Evolutionary conservation across 2,797 vertebrate genomes (phyloP).

Genomic region (Poliocrania exsul): DNA sequence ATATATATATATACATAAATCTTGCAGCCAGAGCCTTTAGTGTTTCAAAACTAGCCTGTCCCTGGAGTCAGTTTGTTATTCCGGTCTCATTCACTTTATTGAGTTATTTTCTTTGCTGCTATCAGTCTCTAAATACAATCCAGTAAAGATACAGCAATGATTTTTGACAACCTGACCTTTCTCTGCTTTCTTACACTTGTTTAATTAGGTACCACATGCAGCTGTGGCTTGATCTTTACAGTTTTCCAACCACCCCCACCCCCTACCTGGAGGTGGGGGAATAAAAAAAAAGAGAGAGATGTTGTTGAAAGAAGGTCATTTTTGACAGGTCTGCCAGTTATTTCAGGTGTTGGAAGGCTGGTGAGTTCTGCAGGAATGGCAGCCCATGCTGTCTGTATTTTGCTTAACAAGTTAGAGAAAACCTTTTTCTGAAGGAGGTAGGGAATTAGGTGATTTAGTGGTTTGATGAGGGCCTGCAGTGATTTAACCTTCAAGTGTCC

Average conservation of each 20-base stretch:
- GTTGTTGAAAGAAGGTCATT: slow-evolving; percentile 77
- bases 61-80: slow-evolving; percentile 73
- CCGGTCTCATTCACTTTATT: slow-evolving; percentile 72
- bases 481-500: slow-evolving; percentile 34
- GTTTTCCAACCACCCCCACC: slow-evolving; percentile 52
- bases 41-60: not conserved
- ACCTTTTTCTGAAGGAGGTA: not conserved
- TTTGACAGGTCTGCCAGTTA: slow-evolving; percentile 74
- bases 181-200: slow-evolving; percentile 79
- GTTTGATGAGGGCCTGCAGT: slow-evolving; percentile 15
- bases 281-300: slow-evolving; percentile 66
- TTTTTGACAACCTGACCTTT: slow-evolving; percentile 85
- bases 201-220: slow-evolving; percentile 81
- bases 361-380: slow-evolving; percentile 17
- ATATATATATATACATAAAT: not conserved
- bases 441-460: slow-evolving; percentile 20
- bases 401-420: slow-evolving; percentile 51
- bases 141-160: slow-evolving; percentile 79
- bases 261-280: not conserved
- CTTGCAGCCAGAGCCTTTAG: slow-evolving; percentile 26
- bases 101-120: slow-evolving; percentile 78
- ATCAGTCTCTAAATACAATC: slow-evolving; percentile 80
- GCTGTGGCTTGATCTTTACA: slow-evolving; percentile 77
- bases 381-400: slow-evolving; percentile 56
- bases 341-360: slow-evolving; percentile 50